Evolutionary conservation across 2,888 invertebrate species (phyloP).

Genomic region (Agriopis leucophaearia): DNA sequence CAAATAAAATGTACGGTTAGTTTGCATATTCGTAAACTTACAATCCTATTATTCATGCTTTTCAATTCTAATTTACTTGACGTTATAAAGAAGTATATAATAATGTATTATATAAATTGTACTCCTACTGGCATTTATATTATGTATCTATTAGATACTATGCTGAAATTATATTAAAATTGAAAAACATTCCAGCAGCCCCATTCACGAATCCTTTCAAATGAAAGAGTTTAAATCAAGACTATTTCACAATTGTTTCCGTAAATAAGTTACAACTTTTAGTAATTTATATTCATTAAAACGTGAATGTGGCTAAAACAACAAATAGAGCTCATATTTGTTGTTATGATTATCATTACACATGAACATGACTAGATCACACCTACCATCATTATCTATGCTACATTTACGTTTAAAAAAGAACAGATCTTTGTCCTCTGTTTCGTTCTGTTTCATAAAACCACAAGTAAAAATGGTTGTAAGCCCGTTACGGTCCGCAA

Average conservation of each 20-base stretch:
- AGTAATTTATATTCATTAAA: slow-evolving; percentile 36
- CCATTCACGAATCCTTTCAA: slow-evolving; percentile 58
- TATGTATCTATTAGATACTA: not conserved
- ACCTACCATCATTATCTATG: slow-evolving; percentile 12
- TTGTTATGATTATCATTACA: slow-evolving; percentile 47
- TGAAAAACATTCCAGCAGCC: slow-evolving; percentile 62
- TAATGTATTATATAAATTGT: not conserved
- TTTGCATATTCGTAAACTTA: slow-evolving; percentile 54
- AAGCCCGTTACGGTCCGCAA: slow-evolving; percentile 54
- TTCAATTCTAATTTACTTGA: slow-evolving; percentile 60
- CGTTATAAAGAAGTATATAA: not conserved
- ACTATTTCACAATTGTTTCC: not conserved
- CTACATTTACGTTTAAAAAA: slow-evolving; percentile 78
- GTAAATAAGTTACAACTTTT: not conserved
- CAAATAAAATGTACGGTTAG: slow-evolving; percentile 77
- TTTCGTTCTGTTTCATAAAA: slow-evolving; percentile 61
- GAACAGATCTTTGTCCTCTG: slow-evolving; percentile 56
- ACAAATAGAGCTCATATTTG: slow-evolving; percentile 55
- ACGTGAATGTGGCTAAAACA: slow-evolving; percentile 62
- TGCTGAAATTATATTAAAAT: slow-evolving; percentile 52
- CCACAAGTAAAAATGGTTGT: slow-evolving; percentile 63
- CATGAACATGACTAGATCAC: slow-evolving; percentile 47
- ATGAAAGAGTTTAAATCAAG: not conserved
- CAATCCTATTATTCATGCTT: slow-evolving; percentile 55
- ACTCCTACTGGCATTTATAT: not conserved